Conservation (phyloP, 2,888 invertebrate species). For the Eumerus sabulonum region DNA sequence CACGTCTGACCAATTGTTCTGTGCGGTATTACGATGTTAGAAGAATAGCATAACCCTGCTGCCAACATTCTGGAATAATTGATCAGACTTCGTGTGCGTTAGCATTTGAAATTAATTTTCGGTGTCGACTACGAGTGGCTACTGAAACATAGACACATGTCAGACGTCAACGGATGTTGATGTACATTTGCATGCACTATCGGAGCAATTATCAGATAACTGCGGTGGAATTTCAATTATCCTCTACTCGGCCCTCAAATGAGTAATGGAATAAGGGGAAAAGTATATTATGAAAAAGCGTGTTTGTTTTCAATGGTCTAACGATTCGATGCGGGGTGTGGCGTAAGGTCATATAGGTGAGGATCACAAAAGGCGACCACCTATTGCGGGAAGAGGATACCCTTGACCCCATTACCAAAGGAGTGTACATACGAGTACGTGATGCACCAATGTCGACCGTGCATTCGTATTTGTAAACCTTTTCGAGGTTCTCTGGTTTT, state of each 20-base stretch:
- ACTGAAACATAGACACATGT: constrained; percentile 14
- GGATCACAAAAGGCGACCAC: constrained; percentile 46
- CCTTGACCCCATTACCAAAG: constrained; percentile 49
- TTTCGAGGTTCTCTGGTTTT: constrained; percentile 19
- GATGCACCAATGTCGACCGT: constrained; percentile 39
- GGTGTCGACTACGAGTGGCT: constrained; percentile 21
- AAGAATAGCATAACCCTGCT: constrained; percentile 30
- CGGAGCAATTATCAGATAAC: constrained; percentile 49
- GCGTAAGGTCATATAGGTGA: constrained; percentile 46
- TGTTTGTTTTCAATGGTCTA: constrained; percentile 30
- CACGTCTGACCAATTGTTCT: constrained; percentile 39
- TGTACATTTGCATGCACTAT: constrained; percentile 37
- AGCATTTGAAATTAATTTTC: constrained; percentile 33
- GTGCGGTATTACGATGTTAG: constrained; percentile 22
- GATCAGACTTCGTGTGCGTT: constrained; percentile 42
- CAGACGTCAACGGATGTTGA: constrained; percentile 18
- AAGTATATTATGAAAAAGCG: not conserved
- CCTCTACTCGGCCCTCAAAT: not conserved
- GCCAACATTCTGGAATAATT: constrained; percentile 50
- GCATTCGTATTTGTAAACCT: constrained; percentile 20
- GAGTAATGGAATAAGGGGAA: not conserved
- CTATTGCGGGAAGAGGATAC: constrained; percentile 60
- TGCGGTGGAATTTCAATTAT: constrained; percentile 53
- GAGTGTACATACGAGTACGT: constrained; percentile 16
- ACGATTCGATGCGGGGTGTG: constrained; percentile 23